These are phyloP conservation scores for Bradynema listronoti DNA, from an alignment of 1,140 invertebrate species.

Conservation along the genomic window DNA sequence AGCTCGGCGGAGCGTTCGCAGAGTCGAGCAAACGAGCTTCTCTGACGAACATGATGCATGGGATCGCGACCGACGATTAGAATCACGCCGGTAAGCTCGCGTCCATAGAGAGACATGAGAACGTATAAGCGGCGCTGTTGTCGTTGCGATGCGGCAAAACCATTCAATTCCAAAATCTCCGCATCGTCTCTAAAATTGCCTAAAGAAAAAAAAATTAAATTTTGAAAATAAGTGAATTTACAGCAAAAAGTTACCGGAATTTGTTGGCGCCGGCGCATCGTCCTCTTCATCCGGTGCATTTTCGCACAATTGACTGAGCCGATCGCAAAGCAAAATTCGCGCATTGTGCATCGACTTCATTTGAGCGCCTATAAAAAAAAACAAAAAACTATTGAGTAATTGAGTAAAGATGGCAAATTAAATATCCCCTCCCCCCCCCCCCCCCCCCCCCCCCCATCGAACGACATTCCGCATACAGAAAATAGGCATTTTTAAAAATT, in stretches of 20 bases:
- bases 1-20: conserved; percentile 69
- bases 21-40: conserved; percentile 64
- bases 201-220: too few relatives aligned
- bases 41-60: conserved; percentile 69
- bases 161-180: conserved; percentile 35
- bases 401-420: too few relatives aligned
- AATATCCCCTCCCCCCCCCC: too few relatives aligned
- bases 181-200: conserved; percentile 2
- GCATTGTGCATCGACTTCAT: conserved; percentile 98
- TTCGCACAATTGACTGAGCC: conserved; percentile 73
- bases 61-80: conserved; percentile 73
- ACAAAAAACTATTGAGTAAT: background rate
- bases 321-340: conserved; percentile 75
- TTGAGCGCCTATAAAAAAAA: conserved; percentile 69
- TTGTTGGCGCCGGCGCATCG: too few relatives aligned
- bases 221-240: too few relatives aligned
- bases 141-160: too few relatives aligned
- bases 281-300: too few relatives aligned
- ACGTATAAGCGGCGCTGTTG: conserved; percentile 36
- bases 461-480: background rate
- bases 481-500: conserved; percentile 1
- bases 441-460: too few relatives aligned
- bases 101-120: conserved; percentile 40
- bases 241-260: too few relatives aligned
- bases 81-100: conserved; percentile 61